phyloP scores from a whole-genome alignment of 2,888 invertebrate species.

The Chironomus tentans region DNA sequence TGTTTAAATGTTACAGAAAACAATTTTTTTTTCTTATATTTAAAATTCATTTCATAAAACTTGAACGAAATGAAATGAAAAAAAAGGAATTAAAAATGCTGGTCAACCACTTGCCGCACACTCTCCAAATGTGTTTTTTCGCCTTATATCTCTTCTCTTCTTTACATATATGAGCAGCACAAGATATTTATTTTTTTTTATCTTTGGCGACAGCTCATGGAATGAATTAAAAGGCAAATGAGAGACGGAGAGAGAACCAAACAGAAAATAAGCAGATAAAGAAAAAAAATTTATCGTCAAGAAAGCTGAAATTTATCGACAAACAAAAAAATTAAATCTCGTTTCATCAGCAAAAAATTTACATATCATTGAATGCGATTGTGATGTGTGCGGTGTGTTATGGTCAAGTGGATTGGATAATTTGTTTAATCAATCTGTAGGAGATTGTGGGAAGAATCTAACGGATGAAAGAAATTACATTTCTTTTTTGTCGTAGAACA shows the following conservation, averaged over 20 bases:
- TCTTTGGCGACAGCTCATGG: constrained; percentile 7
- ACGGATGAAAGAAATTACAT: no score
- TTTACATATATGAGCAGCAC: neutral
- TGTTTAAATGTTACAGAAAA: no score
- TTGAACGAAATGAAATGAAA: neutral
- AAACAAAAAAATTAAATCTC: constrained; percentile 18
- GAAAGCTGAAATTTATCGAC: constrained; percentile 3
- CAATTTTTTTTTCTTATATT: no score
- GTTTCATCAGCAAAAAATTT: constrained; percentile 18
- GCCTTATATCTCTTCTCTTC: no score
- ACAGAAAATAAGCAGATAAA: neutral
- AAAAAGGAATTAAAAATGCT: neutral
- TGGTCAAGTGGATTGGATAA: neutral
- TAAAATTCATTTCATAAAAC: no score
- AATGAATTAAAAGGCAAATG: neutral
- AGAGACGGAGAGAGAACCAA: neutral
- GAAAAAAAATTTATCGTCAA: neutral
- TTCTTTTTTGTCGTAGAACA: no score
- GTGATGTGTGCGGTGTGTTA: neutral
- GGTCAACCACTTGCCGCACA: neutral
- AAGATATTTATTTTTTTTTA: neutral
- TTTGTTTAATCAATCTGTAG: neutral
- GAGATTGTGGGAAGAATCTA: no score
- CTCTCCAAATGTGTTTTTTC: neutral
- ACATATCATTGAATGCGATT: neutral